phyloP scores from a whole-genome alignment of 2,797 vertebrate genomes.

The Pangasius mekongensis region DNA sequence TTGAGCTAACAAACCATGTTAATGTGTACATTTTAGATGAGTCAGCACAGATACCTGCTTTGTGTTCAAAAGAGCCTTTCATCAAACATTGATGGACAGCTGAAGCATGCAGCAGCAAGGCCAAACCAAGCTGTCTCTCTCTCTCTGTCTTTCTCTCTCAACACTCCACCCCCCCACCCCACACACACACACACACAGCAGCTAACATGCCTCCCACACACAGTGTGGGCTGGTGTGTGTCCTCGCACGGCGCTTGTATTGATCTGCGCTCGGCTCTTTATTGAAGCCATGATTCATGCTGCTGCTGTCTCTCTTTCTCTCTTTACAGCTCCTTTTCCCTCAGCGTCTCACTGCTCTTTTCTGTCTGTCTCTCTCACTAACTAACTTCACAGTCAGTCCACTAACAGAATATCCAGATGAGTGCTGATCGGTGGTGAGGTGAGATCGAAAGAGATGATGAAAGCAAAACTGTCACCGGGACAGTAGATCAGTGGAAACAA shows the following conservation, averaged over 20 bases:
- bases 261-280: slow-evolving; percentile 74
- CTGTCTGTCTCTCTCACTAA: slow-evolving; percentile 64
- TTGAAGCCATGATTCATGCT: slow-evolving; percentile 65
- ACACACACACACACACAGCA: slow-evolving; percentile 41
- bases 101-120: slow-evolving; percentile 47
- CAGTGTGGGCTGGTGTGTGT: slow-evolving; percentile 53
- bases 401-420: slow-evolving; percentile 39
- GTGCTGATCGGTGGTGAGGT: slow-evolving; percentile 35
- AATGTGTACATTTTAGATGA: slow-evolving; percentile 45
- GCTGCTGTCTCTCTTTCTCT: slow-evolving; percentile 64
- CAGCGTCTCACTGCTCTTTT: slow-evolving; percentile 14
- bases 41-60: slow-evolving; percentile 51
- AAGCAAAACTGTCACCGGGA: slow-evolving; percentile 2
- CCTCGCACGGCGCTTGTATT: slow-evolving; percentile 55
- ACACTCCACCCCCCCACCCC: background rate
- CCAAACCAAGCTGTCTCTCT: slow-evolving; percentile 35
- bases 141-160: background rate
- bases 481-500: slow-evolving; percentile 18
- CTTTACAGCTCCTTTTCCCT: slow-evolving; percentile 43
- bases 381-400: slow-evolving; percentile 63
- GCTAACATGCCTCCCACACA: slow-evolving; percentile 65
- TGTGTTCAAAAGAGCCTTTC: slow-evolving; percentile 51
- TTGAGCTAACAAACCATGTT: slow-evolving; percentile 39
- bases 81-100: slow-evolving; percentile 59
- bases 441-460: slow-evolving; percentile 27